phyloP scores from a whole-genome alignment of 1,140 invertebrate species.

The Colletes gigas region DNA sequence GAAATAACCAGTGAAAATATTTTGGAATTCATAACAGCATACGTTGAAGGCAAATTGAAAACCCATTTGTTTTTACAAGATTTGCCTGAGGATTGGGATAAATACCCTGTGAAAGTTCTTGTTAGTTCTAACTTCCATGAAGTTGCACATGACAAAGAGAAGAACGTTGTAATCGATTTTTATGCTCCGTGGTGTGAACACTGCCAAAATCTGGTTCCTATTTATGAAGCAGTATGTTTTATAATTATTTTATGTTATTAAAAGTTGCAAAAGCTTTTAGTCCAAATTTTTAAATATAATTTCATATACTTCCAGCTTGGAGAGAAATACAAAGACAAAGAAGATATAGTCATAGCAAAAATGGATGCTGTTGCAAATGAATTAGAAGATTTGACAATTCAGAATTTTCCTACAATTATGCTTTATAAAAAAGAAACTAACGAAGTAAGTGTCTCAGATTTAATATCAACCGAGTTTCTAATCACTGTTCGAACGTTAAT shows the following conservation, averaged over 20 bases:
- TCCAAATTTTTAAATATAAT: background rate
- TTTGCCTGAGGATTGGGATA: constrained; percentile 98
- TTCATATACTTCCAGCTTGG: constrained; percentile 82
- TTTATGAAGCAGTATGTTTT: constrained; percentile 88
- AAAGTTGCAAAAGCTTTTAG: background rate
- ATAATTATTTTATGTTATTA: background rate
- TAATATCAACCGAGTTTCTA: background rate
- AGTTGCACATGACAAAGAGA: constrained; percentile 93
- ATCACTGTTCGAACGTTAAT: background rate
- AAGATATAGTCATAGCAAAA: constrained; percentile 96
- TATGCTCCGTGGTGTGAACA: constrained; percentile 99
- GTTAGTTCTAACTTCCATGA: constrained; percentile 98
- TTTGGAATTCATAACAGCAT: constrained; percentile 91
- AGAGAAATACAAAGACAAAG: constrained; percentile 93
- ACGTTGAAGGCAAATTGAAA: constrained; percentile 96
- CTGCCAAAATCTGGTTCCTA: constrained; percentile 97
- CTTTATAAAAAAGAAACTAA: constrained; percentile 96
- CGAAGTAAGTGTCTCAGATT: constrained; percentile 83
- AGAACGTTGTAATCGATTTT: constrained; percentile 99
- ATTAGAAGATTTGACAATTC: constrained; percentile 96
- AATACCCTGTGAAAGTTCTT: constrained; percentile 95
- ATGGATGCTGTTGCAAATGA: constrained; percentile 99
- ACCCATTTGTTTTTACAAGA: constrained; percentile 97
- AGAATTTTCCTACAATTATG: constrained; percentile 98
- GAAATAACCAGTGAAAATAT: constrained; percentile 91